Base-by-base conservation (phyloP, 2,888 invertebrate genomes). In the Lithodes maja region DNA sequence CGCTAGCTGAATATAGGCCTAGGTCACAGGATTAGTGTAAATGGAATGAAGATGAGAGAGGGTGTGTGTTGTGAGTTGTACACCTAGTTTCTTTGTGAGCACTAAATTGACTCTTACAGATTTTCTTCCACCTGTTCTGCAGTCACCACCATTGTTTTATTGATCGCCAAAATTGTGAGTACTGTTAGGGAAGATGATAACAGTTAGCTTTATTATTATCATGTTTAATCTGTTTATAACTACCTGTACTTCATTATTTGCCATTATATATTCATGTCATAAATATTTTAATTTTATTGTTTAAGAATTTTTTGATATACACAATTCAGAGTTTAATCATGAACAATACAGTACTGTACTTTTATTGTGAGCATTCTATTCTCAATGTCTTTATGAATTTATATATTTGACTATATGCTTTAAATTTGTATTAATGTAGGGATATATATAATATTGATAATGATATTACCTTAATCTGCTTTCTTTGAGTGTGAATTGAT, bases 21-120 rank as follows among this genome's bases (percentile, higher is more conserved):
- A 85, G 88, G 88, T 88, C 88, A 88, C 88, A 88, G 88, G 88
- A 81, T 79, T 85, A 61, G 54, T 61, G 55, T 52, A 12, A n/a
- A 71, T 5, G 12, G 61, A 61, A 0, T 61, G 61, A 61, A 33
- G 61, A 5, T 75, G 75, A 75, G 75, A 12, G 75, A n/a, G 75
- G n/a, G 12, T 12, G 75, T 75, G 75, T 75, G 75, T 33, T 33
- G 33, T 75, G 78, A 80, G 61, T 49, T 82, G 69, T 84, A 61
- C 68, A 15, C 49, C 33, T 77, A 49, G 33, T 50, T 86, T 33
- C 50, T 79, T 82, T 5, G n/a, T 69, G 79, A 71, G 50, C 87
- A 87, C 83, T 78, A 87, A 87, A 87, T 75, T 61, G 75, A 71
- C 84, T 81, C 85, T 75, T 88, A 85, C 84, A 84, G 85, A 85